Conservation (phyloP, 2,113 vertebrate species). For the Cinclus mexicanus region DNA sequence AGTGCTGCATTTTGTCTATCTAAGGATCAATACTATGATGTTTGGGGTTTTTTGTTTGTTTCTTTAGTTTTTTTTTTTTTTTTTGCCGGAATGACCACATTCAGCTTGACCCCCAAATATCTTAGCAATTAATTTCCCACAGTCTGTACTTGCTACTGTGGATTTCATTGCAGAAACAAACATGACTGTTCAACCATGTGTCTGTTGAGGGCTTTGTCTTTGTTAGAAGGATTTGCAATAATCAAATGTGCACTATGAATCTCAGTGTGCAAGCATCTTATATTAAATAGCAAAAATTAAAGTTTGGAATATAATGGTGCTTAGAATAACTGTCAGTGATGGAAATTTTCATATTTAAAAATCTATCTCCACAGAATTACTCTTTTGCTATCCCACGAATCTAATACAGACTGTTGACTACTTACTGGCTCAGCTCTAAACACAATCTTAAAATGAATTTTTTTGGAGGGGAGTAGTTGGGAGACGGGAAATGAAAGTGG, state of each 20-base stretch:
- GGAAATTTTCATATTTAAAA: not conserved
- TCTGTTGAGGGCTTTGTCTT: not conserved
- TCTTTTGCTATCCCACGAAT: not conserved
- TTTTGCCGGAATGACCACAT: not conserved
- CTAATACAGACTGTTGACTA: not conserved
- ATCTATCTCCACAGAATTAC: not conserved
- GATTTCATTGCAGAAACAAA: not conserved
- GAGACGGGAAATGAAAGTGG: not conserved
- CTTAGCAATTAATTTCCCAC: not conserved
- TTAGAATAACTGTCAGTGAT: not conserved
- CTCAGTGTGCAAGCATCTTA: not conserved
- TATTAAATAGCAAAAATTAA: not conserved
- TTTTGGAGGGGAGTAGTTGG: fast-evolving
- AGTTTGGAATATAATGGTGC: not conserved
- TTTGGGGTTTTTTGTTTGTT: not conserved
- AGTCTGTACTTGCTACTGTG: not conserved
- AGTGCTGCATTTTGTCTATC: not conserved
- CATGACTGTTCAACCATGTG: fast-evolving
- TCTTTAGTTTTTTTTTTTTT: not conserved
- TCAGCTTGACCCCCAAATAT: not conserved
- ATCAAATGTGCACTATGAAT: not conserved
- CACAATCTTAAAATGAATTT: not conserved
- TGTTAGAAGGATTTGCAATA: not conserved
- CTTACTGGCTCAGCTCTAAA: not conserved
- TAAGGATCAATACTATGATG: not conserved